Evolutionary conservation across 92 coral and sea anemone genomes (phyloP), one percentile per base, ranked within the genome.

Genomic region (Paramuricea clavata): DNA sequence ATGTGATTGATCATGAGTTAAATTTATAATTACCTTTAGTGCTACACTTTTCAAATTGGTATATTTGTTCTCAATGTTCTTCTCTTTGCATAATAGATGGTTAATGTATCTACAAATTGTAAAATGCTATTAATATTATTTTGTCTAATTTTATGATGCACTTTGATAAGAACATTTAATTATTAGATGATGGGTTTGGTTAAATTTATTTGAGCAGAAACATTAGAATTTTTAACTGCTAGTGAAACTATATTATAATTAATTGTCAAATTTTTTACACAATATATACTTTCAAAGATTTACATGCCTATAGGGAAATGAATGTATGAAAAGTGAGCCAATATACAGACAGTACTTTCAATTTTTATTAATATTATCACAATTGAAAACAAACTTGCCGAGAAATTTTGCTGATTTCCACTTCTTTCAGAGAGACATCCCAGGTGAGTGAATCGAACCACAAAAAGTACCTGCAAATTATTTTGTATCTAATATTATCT

Each of bases 371-470:
- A n/a, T n/a, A n/a, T n/a, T n/a, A n/a, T n/a, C n/a, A n/a, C n/a
- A n/a, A n/a, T n/a, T n/a, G n/a, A n/a, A n/a, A n/a, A n/a, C n/a
- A 25, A 31, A 19, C 30, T 32, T 71, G 26, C 77, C 23, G 23
- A 42, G 25, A 35, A 13, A 71, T 1, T n/a, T 6, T 35, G 77
- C 13, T 42, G 35, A 33, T 71, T 8, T 71, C 77, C 6, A 6
- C 26, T 33, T 71, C 49, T 71, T 71, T 71, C 26, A 31, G 0
- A 71, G 77, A 35, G 19, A 33, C n/a, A 71, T 71, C 77, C 17
- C 77, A 33, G 12, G 77, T 35, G 0, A 71, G 50, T 33, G 77
- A 71, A 22, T 71, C 77, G 13, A 71, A 71, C 49, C 23, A 71
- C 49, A 71, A 32, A 0, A 71, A 1, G 13, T 71, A 49, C 77